These are phyloP conservation scores for Leptura quadrifasciata DNA, from an alignment of 2,888 invertebrate species.

Conservation along the genomic window DNA sequence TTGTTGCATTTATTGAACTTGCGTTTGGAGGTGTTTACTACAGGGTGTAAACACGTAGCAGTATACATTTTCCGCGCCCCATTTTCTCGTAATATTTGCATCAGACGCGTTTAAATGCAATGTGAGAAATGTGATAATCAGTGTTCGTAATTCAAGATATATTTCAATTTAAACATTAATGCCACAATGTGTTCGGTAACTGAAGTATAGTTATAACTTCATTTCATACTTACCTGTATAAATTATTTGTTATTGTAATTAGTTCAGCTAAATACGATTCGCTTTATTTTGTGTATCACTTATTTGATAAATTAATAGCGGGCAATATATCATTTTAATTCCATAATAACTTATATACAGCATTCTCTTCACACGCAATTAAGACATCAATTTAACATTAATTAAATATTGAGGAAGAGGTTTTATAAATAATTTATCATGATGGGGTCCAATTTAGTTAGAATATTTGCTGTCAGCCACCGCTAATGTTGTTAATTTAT, in stretches of 20 bases:
- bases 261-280: not conserved
- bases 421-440: constrained; percentile 44
- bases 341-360: constrained; percentile 40
- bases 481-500: constrained; percentile 45
- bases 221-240: not conserved
- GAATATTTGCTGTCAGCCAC: constrained; percentile 47
- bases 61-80: no score
- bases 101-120: no score
- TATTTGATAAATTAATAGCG: constrained; percentile 33
- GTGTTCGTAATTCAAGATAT: no score
- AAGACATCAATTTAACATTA: constrained; percentile 46
- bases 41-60: no score
- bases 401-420: constrained; percentile 47
- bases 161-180: not conserved
- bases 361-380: constrained; percentile 45
- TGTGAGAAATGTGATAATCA: no score
- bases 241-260: not conserved
- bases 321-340: constrained; percentile 38
- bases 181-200: not conserved
- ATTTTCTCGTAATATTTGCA: no score
- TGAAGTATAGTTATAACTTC: not conserved
- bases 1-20: no score
- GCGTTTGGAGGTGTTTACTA: no score
- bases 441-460: constrained; percentile 44
- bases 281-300: not conserved